Conservation (phyloP, 1,140 invertebrate species). For the Papilio glaucus region DNA sequence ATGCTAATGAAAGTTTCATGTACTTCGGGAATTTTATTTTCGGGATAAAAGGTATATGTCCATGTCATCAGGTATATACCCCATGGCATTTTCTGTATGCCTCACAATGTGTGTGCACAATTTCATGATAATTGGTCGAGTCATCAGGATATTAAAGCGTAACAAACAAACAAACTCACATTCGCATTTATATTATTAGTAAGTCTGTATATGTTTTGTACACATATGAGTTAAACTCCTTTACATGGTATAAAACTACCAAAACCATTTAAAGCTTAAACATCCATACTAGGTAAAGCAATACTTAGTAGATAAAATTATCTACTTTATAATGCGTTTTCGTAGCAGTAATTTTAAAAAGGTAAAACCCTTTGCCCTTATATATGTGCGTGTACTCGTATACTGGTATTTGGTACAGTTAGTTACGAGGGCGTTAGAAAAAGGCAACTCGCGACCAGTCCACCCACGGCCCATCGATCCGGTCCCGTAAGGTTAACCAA, state of each 20-base stretch:
- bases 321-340: neutral
- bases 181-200: too few relatives aligned
- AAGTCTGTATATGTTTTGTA: too few relatives aligned
- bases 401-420: slow-evolving; percentile 63
- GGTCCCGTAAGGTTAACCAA: slow-evolving; percentile 46
- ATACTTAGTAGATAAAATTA: too few relatives aligned
- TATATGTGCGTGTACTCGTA: neutral
- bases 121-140: too few relatives aligned
- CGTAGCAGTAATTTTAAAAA: neutral
- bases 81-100: too few relatives aligned
- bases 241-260: neutral
- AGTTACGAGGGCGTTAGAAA: slow-evolving; percentile 70
- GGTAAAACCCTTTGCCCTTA: slow-evolving; percentile 8
- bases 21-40: too few relatives aligned
- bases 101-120: too few relatives aligned
- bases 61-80: neutral
- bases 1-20: too few relatives aligned
- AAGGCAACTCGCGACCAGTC: slow-evolving; percentile 64
- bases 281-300: neutral
- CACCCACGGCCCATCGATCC: slow-evolving; percentile 62
- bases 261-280: neutral
- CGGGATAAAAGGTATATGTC: too few relatives aligned
- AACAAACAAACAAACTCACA: too few relatives aligned
- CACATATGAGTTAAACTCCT: neutral
- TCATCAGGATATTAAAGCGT: too few relatives aligned